These are phyloP conservation scores for Amblyornis subalaris DNA, from an alignment of 2,113 vertebrate genomes.

Conservation along the genomic window DNA sequence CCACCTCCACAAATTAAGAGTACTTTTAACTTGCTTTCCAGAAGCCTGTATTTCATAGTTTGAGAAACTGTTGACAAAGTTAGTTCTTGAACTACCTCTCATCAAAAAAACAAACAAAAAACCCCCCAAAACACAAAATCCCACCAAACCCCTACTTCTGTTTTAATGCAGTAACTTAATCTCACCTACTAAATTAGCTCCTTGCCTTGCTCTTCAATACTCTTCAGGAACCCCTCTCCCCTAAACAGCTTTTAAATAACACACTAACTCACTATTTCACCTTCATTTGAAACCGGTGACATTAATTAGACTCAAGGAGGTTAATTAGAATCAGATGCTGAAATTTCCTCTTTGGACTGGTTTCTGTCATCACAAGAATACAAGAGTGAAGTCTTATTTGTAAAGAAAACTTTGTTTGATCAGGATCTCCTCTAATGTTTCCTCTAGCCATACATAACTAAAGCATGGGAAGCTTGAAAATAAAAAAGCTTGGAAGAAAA, in stretches of 20 bases:
- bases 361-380: neutral
- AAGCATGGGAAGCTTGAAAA: neutral
- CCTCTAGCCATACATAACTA: neutral
- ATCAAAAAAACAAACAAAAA: neutral
- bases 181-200: neutral
- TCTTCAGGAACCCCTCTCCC: accelerated
- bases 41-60: neutral
- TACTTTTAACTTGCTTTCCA: neutral
- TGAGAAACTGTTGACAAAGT: neutral
- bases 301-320: neutral
- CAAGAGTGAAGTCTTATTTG: neutral
- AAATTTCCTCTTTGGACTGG: neutral
- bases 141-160: neutral
- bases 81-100: neutral
- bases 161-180: neutral
- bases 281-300: neutral
- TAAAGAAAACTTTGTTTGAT: neutral
- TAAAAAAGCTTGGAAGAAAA: neutral
- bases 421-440: neutral
- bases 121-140: neutral
- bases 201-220: neutral
- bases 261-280: neutral
- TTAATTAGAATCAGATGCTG: neutral
- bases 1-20: neutral
- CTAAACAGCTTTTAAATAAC: neutral